Percentiles rank a stretch among this genome's conserved stretches.
Conservation (phyloP, 2,888 invertebrate genomes). For the Xylota sylvarum region DNA sequence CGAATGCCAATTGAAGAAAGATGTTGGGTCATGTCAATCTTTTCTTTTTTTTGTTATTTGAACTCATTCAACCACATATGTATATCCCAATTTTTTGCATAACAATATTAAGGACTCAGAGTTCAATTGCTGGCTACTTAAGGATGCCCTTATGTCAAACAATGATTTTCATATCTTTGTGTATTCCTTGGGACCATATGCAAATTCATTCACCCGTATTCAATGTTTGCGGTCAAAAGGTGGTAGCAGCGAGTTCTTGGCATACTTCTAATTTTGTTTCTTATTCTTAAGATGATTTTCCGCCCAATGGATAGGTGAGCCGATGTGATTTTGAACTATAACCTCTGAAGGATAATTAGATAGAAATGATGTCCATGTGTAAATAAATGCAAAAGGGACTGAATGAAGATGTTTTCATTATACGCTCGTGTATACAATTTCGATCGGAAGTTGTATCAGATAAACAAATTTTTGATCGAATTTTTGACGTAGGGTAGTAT, state of each 20-base stretch:
- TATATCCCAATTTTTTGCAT: background rate
- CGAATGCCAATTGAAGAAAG: background rate
- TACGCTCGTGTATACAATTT: conserved; percentile 40
- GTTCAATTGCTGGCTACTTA: conserved; percentile 61
- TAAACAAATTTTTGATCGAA: background rate
- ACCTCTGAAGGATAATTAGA: conserved; percentile 60
- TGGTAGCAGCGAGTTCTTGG: conserved; percentile 27
- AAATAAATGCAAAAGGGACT: conserved; percentile 1
- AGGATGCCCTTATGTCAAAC: conserved; percentile 53
- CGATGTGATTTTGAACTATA: conserved; percentile 54
- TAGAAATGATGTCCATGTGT: conserved; percentile 33
- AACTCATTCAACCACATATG: conserved; percentile 12
- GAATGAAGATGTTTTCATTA: conserved; percentile 17
- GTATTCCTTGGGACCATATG: conserved; percentile 39
- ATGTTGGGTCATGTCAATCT: background rate
- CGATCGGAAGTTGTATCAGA: background rate
- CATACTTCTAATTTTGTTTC: background rate
- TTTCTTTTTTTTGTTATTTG: background rate
- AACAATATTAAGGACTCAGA: conserved; percentile 38
- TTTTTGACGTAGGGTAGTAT: no score
- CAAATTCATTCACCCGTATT: conserved; percentile 67
- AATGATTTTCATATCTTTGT: conserved; percentile 29
- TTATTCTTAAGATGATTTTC: conserved; percentile 64
- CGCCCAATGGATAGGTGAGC: conserved; percentile 40
- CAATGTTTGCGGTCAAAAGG: conserved; percentile 62